Evolutionary conservation across 2,888 invertebrate genomes (phyloP).

Genomic region (Sericinus montela): DNA sequence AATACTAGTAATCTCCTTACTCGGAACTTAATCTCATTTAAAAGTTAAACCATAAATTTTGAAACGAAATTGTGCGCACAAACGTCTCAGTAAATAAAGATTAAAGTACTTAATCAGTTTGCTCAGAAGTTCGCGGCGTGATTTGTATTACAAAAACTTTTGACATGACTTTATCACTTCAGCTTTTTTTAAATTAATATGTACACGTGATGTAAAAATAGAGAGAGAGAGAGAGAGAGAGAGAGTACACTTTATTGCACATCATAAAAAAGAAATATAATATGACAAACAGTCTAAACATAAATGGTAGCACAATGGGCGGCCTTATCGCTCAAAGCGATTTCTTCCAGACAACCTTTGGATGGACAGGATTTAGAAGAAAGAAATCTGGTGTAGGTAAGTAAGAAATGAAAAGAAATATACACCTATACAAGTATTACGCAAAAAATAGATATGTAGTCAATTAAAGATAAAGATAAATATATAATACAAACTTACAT

Average conservation of each 20-base stretch:
- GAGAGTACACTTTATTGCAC: too few species aligned
- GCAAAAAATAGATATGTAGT: too few species aligned
- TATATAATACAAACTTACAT: background rate
- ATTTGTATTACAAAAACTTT: conserved; percentile 61
- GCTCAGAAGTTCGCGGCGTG: conserved; percentile 40
- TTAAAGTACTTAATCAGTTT: conserved; percentile 73
- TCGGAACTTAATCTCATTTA: conserved; percentile 48
- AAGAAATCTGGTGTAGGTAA: too few species aligned
- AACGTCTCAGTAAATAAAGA: conserved; percentile 70
- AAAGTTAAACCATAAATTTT: conserved; percentile 66
- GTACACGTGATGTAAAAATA: conserved; percentile 31
- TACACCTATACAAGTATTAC: too few species aligned
- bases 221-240: background rate
- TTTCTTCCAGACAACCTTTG: too few species aligned
- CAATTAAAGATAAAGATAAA: too few species aligned
- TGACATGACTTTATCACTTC: conserved; percentile 61
- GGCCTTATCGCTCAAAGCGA: too few species aligned
- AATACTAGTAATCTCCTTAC: background rate
- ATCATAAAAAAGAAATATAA: too few species aligned
- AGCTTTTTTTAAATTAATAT: conserved; percentile 43
- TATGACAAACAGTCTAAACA: too few species aligned
- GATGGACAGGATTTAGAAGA: too few species aligned
- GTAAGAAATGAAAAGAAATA: too few species aligned
- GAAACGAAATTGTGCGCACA: conserved; percentile 58
- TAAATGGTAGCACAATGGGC: too few species aligned